Evolutionary conservation across 1,140 invertebrate species (phyloP).

Genomic region (Chionoecetes opilio): DNA sequence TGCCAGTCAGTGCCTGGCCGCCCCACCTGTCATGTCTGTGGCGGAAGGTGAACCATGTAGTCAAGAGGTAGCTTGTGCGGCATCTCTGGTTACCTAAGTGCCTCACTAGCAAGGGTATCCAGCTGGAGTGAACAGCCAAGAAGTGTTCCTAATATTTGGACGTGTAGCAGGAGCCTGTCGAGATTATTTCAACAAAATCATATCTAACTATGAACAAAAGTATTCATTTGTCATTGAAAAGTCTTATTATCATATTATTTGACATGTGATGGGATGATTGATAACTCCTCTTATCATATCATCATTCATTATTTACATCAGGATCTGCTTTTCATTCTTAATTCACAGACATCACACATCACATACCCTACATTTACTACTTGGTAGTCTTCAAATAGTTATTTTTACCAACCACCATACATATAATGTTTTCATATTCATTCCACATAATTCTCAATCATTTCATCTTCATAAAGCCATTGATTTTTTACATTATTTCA

Average conservation of each 20-base stretch:
- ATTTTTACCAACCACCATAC: too few species aligned
- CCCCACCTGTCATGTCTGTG: slow-evolving; percentile 1
- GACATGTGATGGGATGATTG: not conserved
- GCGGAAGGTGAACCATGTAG: not conserved
- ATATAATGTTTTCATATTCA: not conserved
- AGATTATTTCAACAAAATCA: not conserved
- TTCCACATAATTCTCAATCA: not conserved
- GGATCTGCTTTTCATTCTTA: too few species aligned
- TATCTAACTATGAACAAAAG: not conserved
- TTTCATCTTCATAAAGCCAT: not conserved
- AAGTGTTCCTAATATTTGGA: not conserved
- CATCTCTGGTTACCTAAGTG: not conserved
- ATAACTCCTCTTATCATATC: not conserved
- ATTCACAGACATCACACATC: too few species aligned
- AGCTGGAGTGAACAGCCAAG: not conserved
- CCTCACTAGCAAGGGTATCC: too few species aligned
- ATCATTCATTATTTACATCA: too few species aligned
- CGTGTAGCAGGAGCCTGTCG: not conserved
- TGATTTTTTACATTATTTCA: not conserved
- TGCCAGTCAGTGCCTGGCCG: not conserved
- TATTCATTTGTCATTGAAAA: not conserved
- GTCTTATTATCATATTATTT: not conserved
- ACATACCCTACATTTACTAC: too few species aligned
- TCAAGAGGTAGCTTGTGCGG: not conserved
- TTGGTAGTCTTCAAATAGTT: too few species aligned